A percentile compares a stretch with the other conserved stretches of the same genome.
Evolutionary conservation across 2,113 vertebrate species (phyloP).

Genomic region (Nyctibius bracteatus): DNA sequence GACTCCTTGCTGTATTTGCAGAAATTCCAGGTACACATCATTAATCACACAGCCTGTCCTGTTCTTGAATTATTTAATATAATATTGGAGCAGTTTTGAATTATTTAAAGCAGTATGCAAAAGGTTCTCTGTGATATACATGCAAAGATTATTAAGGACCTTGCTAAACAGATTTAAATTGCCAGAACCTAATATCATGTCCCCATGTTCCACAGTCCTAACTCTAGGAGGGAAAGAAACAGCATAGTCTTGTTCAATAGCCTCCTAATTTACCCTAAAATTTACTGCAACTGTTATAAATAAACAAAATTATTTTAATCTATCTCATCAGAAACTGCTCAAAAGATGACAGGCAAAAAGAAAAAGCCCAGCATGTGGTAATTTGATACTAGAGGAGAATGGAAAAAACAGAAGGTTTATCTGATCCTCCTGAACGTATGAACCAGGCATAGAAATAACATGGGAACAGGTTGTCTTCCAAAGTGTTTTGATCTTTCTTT

Average conservation of each 20-base stretch:
- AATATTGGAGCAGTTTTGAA: conserved; percentile 62
- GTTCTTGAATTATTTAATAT: conserved; percentile 71
- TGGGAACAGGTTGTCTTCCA: neutral
- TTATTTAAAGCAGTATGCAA: conserved; percentile 63
- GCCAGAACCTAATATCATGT: neutral
- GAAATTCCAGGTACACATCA: conserved; percentile 67
- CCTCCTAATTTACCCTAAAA: neutral
- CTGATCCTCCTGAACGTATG: neutral
- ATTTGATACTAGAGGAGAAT: neutral
- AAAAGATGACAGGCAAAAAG: neutral
- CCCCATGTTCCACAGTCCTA: neutral
- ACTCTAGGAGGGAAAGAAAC: neutral
- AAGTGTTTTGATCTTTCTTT: neutral
- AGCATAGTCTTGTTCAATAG: neutral
- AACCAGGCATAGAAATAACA: neutral
- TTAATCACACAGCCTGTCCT: conserved; percentile 64
- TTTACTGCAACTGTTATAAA: neutral
- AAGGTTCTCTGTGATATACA: conserved; percentile 60
- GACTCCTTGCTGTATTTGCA: conserved; percentile 67
- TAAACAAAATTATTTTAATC: neutral
- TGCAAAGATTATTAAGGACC: conserved; percentile 66
- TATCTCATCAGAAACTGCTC: neutral
- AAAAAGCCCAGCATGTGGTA: neutral
- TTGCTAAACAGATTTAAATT: conserved; percentile 56
- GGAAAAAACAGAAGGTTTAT: neutral